Base-by-base conservation (phyloP, 64 coral and sea anemone species). In the Astreopora myriophthalma region DNA sequence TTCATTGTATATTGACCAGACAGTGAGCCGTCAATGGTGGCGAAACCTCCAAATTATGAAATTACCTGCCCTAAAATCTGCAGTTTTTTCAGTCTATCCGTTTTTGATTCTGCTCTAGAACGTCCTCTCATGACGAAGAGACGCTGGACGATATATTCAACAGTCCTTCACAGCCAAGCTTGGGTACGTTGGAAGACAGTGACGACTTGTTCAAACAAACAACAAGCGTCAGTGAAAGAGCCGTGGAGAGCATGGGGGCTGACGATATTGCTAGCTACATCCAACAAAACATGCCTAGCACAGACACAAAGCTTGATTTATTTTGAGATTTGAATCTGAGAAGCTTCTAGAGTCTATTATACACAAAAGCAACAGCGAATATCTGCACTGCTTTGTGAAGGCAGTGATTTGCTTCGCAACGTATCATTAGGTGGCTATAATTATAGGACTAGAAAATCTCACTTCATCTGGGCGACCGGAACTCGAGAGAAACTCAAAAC, bases 141-240 rank as follows among this genome's bases (percentile, higher is more conserved):
- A 94, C 86, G 14, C 81, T 96, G 13, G 95, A 96, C 58, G 95
- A 96, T 51, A 96, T 96, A 38, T 96, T 96, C 91, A 96, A 96
- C 12, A 77, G 39, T 48, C 71, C 90, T 8, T 14, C 76, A 14
- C 61, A 75, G 32, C 46, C 90, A 69, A 35, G 71, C 8, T 89
- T 96, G 75, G 29, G 67, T 26, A 65, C 73, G 37, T 82, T 85
- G 9, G 95, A 96, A 22, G 95, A 96, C 5, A 91, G 94, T 49
- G 87, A 96, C 30, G 95, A 93, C 25, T 76, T 96, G 49, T 96
- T 96, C 39, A 93, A 96, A 42, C 36, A 46, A 30, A 23, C 78
- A 39, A 38, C 62, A 70, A 17, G 48, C 70, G 39, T 70, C 10
- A 32, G 19, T 31, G 57, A 89, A 77, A 49, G 52, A 17, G 80